Evolutionary conservation across 2,113 vertebrate genomes (phyloP), one percentile per base, ranked within the genome.

Genomic region (Ameiurus melas): DNA sequence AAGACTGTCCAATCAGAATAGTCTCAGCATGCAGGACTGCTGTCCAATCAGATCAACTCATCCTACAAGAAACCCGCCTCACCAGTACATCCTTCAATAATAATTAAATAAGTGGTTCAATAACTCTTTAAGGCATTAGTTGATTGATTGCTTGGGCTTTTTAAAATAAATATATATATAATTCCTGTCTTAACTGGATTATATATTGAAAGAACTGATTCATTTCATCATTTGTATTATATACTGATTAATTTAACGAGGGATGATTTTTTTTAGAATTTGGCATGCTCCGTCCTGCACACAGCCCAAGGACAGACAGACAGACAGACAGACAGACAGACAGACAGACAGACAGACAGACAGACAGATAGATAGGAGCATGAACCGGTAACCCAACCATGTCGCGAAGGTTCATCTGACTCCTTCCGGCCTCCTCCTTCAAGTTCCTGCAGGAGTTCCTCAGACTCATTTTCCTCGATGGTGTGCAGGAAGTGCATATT

Each of bases 401-500:
- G 70, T 19, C 14, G 27, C 20, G 71, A 66, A 25, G 22, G 47
- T 25, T 79, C 33, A 25, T 53, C 47, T 0, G 60, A 16, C 51
- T 79, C 47, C 16, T 14, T 39, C 33, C 14, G 57, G 80, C 30
- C 55, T 58, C 19, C n/a, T 81, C 17, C 55, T 12, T 22, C 27
- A 53, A 47, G 47, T 60, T 62, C 51, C 53, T 85, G 33, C 85
- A 85, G 81, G 55, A 83, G 80, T 3, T 14, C 57, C 13, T 86
- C 84, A 9, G 60, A 62, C 77, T 90, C 89, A 0, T 43, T 83
- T 81, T 90, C 89, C 3, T 64, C 22, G 30, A 90, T 90, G 9
- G 89, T 88, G 84, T 70, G 33, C 14, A 90, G 79, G 84, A 43
- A 83, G 27, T 85, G 51, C 86, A 90, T 88, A 27, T 57, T 85